Evolutionary conservation across 2,113 vertebrate genomes (phyloP), one percentile per base, ranked within the genome.

Genomic region (Cygnus atratus): DNA sequence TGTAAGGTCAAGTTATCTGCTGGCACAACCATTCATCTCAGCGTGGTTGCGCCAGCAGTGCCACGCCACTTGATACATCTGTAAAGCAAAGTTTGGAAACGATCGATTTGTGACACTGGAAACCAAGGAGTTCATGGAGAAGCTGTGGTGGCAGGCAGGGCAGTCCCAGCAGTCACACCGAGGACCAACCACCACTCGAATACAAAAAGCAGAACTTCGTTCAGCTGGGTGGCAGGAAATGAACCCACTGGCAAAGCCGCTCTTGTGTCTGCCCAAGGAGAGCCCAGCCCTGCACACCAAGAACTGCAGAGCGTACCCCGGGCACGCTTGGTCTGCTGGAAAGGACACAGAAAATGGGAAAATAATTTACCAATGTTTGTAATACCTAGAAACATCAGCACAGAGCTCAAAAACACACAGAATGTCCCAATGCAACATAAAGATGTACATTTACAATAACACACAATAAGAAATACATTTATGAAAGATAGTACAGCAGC

Each of bases 241-340:
- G 0, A 88, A 90, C 10, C 25, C 57, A 29, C 39, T 21, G 35
- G 21, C 65, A 89, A 48, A 84, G 41, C 50, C 52, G 39, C 33
- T 84, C 28, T 73, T 50, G 63, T 4, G 1, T 6, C 43, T 46
- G 24, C 21, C 26, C 13, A 2, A 46, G 62, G 4, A 57, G 58
- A 65, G 28, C n/a, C 75, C 2, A 1, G 26, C 5, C 16, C n/a
- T 57, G 66, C 31, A 37, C 12, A 13, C 0, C 0, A 55, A 66
- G n/a, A 75, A 43, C 2, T 3, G 17, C 1, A 4, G 66, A 48
- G 46, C 46, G 3, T 11, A 48, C 21, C 33, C 76, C 18, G 37
- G n/a, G 3, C 52, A 11, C 29, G 15, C 41, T 67, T 82, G 54
- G 33, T 13, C 63, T 79, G 63, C 29, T 79, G 54, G 26, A 43